phyloP scores from a whole-genome alignment of 1,140 invertebrate genomes.

The Drosophila bocqueti region DNA sequence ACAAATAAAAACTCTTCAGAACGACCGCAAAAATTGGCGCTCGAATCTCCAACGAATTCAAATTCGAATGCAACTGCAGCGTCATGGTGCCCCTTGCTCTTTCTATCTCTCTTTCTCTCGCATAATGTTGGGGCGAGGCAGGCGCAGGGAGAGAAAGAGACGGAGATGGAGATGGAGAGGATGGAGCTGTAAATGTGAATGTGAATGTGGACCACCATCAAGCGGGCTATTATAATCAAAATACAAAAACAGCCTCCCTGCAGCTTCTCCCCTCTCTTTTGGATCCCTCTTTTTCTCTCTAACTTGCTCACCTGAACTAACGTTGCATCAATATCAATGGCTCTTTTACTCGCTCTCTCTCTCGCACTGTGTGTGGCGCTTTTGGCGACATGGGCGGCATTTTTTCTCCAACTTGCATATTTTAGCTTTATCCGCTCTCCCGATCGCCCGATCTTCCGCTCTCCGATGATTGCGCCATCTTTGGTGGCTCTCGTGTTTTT shows the following conservation, averaged over 20 bases:
- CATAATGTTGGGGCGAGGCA: conserved; percentile 5
- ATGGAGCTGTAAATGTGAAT: conserved; percentile 34
- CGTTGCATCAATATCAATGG: conserved; percentile 68
- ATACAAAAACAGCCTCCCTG: conserved; percentile 41
- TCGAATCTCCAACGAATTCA: conserved; percentile 57
- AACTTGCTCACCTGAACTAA: conserved; percentile 66
- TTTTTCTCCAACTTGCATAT: conserved; percentile 69
- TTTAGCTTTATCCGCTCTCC: conserved; percentile 66
- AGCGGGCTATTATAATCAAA: conserved; percentile 77
- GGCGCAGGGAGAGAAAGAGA: not conserved
- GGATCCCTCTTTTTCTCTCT: conserved; percentile 14
- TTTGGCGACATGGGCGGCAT: conserved; percentile 80
- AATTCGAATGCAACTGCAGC: conserved; percentile 71
- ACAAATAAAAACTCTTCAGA: conserved; percentile 36
- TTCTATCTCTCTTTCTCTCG: not conserved
- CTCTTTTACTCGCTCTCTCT: conserved; percentile 20
- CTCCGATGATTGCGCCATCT: conserved; percentile 76
- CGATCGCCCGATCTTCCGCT: conserved; percentile 35
- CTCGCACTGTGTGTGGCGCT: conserved; percentile 67
- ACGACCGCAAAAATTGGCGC: conserved; percentile 70
- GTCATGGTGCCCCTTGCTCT: conserved; percentile 40
- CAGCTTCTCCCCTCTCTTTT: not conserved
- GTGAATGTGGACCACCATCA: conserved; percentile 67
- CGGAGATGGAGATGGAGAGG: conserved; percentile 3
- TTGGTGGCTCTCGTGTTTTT: conserved; percentile 69